Conservation (phyloP, 2,888 invertebrate species). For the Escarpia spicata region DNA sequence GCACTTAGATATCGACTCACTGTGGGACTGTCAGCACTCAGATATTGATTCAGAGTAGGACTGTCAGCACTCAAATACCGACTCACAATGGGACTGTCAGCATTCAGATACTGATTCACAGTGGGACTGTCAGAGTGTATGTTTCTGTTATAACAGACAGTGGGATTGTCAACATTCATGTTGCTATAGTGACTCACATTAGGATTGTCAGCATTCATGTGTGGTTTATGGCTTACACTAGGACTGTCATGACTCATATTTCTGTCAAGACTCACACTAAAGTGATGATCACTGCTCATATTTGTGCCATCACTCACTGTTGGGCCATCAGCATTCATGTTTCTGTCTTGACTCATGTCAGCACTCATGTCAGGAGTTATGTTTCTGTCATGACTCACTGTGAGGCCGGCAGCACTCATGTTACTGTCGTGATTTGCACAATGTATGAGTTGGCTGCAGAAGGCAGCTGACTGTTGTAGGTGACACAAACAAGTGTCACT, state of each 20-base stretch:
- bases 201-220: not conserved
- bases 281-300: not conserved
- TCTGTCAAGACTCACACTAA: not conserved
- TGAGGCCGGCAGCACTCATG: not conserved
- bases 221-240: not conserved
- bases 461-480: not conserved
- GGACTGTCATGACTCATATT: not conserved
- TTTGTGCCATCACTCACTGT: not conserved
- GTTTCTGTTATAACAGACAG: not conserved
- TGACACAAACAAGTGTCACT: not conserved
- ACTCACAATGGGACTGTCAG: conserved; percentile 6
- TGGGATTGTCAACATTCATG: not conserved
- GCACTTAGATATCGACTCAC: not conserved
- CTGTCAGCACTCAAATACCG: not conserved
- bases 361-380: not conserved
- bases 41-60: too few relatives aligned
- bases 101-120: not conserved
- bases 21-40: too few relatives aligned
- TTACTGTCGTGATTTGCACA: not conserved
- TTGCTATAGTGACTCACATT: not conserved
- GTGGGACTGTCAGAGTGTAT: not conserved
- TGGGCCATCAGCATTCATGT: not conserved
- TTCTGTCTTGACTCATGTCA: not conserved
- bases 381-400: not conserved
- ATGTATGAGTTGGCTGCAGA: not conserved